Conservation (phyloP, 2,113 vertebrate genomes). For the Perca schrenkii region DNA sequence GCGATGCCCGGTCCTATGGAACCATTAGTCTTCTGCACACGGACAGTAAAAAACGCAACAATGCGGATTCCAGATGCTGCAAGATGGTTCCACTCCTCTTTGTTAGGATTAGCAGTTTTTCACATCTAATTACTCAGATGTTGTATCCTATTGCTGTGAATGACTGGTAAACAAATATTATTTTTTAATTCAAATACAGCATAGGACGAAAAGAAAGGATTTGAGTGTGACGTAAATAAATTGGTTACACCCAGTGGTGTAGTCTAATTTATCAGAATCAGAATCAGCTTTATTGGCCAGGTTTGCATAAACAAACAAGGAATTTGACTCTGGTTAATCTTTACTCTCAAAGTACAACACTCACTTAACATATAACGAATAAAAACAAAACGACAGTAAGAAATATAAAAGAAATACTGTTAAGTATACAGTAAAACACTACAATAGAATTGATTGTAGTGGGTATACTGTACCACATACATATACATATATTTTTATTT, state of each 20-base stretch:
- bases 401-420: no score
- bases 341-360: no score
- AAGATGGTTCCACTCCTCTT: slow-evolving; percentile 88
- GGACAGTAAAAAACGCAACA: slow-evolving; percentile 75
- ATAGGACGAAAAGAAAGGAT: slow-evolving; percentile 19
- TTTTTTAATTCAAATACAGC: neutral
- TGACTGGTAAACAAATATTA: slow-evolving; percentile 32
- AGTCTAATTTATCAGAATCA: no score
- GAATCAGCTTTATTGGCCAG: no score
- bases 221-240: slow-evolving; percentile 6
- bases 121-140: slow-evolving; percentile 69
- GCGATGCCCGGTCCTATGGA: slow-evolving; percentile 87
- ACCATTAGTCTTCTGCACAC: slow-evolving; percentile 93
- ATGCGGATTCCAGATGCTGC: slow-evolving; percentile 90
- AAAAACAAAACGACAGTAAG: no score
- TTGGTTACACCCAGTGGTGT: neutral
- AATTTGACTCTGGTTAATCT: no score
- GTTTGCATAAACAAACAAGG: no score
- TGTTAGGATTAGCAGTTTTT: slow-evolving; percentile 85
- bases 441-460: no score
- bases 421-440: no score
- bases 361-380: no score
- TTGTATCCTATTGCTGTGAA: slow-evolving; percentile 53
- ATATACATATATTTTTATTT: no score
- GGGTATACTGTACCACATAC: no score